Percentiles rank a stretch among this genome's conserved stretches.
Conservation (phyloP, 1,140 invertebrate genomes). For the Akabosia matsudoensis region DNA sequence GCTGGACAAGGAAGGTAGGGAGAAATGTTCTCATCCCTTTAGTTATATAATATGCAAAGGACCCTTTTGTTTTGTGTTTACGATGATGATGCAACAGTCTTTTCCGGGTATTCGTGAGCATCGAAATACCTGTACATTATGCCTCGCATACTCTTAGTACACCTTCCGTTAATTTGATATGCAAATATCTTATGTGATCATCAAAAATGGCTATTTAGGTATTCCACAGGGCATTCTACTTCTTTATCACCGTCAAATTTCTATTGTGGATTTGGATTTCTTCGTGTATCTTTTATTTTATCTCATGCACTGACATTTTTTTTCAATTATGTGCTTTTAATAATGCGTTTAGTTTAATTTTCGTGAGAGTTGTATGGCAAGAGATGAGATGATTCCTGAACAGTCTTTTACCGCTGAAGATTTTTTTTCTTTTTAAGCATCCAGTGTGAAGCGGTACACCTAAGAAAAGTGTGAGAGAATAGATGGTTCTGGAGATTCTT, state of each 20-base stretch:
- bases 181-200: constrained; percentile 10
- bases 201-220: constrained; percentile 20
- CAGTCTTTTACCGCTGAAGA: not conserved
- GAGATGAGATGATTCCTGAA: not conserved
- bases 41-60: constrained; percentile 16
- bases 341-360: not conserved
- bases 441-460: not conserved
- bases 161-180: constrained; percentile 12
- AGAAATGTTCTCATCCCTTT: constrained; percentile 16
- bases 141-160: not conserved
- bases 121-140: not conserved
- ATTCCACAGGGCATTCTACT: constrained; percentile 21
- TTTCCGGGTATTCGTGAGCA: not conserved
- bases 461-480: constrained; percentile 4
- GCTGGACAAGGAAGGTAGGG: constrained; percentile 17
- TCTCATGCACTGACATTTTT: not conserved
- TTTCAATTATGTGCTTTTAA: not conserved
- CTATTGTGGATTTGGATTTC: constrained; percentile 16
- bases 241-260: constrained; percentile 12
- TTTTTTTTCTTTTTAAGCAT: not conserved
- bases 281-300: constrained; percentile 19
- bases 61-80: constrained; percentile 14
- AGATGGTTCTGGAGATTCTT: not conserved
- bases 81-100: constrained; percentile 20
- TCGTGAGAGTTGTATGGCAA: not conserved